Percentiles rank a stretch among this genome's conserved stretches.
phyloP scores from a whole-genome alignment of 2,113 vertebrate genomes.

The Scortum barcoo region DNA sequence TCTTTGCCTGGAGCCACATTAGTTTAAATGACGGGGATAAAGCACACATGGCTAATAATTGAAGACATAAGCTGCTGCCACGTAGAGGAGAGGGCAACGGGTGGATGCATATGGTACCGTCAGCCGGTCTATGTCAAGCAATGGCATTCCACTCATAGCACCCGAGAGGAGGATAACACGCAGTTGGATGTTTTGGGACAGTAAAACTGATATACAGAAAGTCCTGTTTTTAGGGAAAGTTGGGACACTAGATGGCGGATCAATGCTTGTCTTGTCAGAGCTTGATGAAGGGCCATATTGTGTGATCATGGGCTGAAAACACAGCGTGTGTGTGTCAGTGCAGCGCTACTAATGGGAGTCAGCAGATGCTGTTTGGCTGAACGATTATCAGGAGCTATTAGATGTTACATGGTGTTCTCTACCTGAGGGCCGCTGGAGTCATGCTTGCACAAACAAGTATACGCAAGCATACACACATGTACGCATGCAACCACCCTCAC shows the following conservation, averaged over 20 bases:
- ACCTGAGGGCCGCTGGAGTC: constrained; percentile 53
- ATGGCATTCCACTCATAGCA: background rate
- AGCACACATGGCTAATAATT: constrained; percentile 30
- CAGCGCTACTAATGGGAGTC: constrained; percentile 62
- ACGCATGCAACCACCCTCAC: background rate
- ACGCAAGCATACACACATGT: background rate
- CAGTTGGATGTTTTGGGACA: background rate
- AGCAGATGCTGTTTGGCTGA: constrained; percentile 61
- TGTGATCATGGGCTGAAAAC: constrained; percentile 25
- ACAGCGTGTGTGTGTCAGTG: constrained; percentile 26
- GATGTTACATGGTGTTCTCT: constrained; percentile 55
- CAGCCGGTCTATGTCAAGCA: constrained; percentile 7
- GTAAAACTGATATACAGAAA: background rate
- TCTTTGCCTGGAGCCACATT: constrained; percentile 27
- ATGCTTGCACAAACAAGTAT: constrained; percentile 38
- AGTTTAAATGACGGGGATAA: constrained; percentile 34
- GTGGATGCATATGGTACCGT: background rate
- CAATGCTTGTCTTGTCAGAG: background rate
- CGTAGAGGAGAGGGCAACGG: background rate
- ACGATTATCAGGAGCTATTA: constrained; percentile 56
- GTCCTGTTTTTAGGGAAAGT: constrained; percentile 22
- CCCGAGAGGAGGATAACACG: background rate
- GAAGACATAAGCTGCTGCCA: constrained; percentile 12
- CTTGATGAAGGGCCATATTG: constrained; percentile 31
- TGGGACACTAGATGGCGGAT: background rate